These are phyloP conservation scores for Pluvialis apricaria DNA, from an alignment of 2,113 vertebrate genomes.

Conservation along the genomic window DNA sequence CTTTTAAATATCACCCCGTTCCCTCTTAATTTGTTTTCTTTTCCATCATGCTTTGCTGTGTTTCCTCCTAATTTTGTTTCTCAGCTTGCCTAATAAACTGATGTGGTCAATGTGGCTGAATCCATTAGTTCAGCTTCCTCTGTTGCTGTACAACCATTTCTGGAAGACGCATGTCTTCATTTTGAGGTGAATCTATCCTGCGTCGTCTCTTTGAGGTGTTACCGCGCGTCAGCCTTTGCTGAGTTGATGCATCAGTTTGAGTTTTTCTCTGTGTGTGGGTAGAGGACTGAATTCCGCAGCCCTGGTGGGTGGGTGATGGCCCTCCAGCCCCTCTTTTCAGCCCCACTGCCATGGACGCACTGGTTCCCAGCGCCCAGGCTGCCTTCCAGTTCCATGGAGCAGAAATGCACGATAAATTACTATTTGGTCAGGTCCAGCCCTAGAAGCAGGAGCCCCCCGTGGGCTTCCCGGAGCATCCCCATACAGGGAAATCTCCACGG, in stretches of 20 bases:
- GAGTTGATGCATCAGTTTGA: accelerated
- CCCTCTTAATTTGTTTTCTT: background rate
- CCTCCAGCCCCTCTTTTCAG: background rate
- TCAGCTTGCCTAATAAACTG: background rate
- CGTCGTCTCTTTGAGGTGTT: accelerated
- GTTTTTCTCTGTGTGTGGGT: background rate
- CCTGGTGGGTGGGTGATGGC: background rate
- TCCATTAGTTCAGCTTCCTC: background rate
- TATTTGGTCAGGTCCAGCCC: background rate
- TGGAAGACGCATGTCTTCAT: accelerated
- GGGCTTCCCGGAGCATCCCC: background rate
- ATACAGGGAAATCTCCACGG: accelerated
- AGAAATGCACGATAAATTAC: accelerated
- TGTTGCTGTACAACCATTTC: background rate
- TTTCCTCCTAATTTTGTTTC: background rate
- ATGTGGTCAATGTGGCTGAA: background rate
- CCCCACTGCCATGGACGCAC: accelerated
- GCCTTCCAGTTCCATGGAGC: background rate
- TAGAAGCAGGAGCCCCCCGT: no score
- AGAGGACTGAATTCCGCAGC: background rate
- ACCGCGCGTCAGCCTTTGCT: background rate
- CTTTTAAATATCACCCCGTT: background rate
- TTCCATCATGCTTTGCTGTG: background rate
- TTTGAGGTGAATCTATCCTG: background rate
- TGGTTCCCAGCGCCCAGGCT: background rate